phyloP scores from a whole-genome alignment of 2,113 vertebrate species.

The Neoarius graeffei region DNA sequence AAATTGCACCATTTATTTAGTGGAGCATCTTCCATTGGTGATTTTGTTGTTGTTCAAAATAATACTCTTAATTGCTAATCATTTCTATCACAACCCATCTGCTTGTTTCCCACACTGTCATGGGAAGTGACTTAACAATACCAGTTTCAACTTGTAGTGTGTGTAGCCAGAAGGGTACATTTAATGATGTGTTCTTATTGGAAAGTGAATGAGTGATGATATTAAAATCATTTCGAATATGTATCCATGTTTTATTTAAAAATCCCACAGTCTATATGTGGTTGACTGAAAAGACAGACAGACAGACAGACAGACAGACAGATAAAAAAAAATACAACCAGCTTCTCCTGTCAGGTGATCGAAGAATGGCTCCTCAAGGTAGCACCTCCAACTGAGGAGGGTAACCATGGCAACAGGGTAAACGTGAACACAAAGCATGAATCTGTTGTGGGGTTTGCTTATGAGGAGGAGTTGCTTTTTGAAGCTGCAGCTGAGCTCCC shows the following conservation, averaged over 20 bases:
- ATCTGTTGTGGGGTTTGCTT: slow-evolving; percentile 45
- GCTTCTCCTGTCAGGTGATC: slow-evolving; percentile 71
- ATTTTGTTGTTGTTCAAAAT: not conserved
- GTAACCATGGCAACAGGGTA: slow-evolving; percentile 75
- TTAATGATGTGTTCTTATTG: too few species aligned
- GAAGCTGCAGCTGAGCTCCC: slow-evolving; percentile 73
- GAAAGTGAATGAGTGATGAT: not conserved
- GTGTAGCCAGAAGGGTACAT: not conserved
- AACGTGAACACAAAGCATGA: slow-evolving; percentile 62
- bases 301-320: slow-evolving; percentile 40
- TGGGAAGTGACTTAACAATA: not conserved
- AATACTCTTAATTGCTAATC: not conserved
- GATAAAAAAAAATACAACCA: slow-evolving; percentile 54
- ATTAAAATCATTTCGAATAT: not conserved
- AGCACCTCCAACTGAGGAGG: slow-evolving; percentile 50
- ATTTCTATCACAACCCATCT: not conserved
- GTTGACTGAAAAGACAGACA: slow-evolving; percentile 61
- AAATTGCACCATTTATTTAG: not conserved
- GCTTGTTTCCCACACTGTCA: not conserved
- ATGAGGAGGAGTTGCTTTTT: slow-evolving; percentile 69
- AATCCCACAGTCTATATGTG: slow-evolving; percentile 25
- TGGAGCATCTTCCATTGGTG: not conserved
- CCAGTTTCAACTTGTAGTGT: not conserved
- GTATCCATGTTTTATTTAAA: not conserved
- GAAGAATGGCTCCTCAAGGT: slow-evolving; percentile 69